Base-by-base conservation (phyloP, 2,888 invertebrate genomes). In the Cacoxenus indagator region DNA sequence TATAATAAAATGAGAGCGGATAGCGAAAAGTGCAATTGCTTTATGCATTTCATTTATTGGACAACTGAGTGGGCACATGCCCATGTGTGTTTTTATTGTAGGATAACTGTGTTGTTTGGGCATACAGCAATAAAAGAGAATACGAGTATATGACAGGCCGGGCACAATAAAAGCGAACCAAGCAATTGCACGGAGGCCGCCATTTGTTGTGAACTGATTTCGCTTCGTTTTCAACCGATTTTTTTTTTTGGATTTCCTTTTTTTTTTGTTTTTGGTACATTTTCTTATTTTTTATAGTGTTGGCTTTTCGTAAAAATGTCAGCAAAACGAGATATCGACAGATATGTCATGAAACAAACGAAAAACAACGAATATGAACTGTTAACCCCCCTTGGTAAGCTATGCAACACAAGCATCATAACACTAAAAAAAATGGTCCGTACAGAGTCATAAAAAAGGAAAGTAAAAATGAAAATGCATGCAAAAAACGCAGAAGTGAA, bases 1-100 rank as follows among this genome's bases (percentile, higher is more conserved):
- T 48, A 19, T 48, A 48, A 48, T 48, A 48, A 55, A 55, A 55
- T 27, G 26, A 55, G 26, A 55, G 55, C 55, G 55, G 6, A 48
- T n/a, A 55, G 8, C 51, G 51, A 55, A 55, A 55, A 55, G 2
- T 55, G 14, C 51, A 51, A 51, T 51, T 22, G 51, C 19, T 51
- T 51, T 51, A 51, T 51, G 51, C 8, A 51, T 51, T n/a, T 51
- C 22, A 51, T 22, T 51, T 51, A 51, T 22, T 22, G 19, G 17
- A 51, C 6, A 11, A 17, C 4, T 48, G 48, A 48, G 48, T 48
- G 31, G 5, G 31, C 9, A 31, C 9, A 48, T 48, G 5, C 5
- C 17, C 48, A 48, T 51, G 22, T 22, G 22, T 19, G 17, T 51
- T 8, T 37, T 8, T 37, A 5, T 37, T n/a, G n/a, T n/a, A n/a